A percentile compares a stretch with the other conserved stretches of the same genome.
phyloP scores from a whole-genome alignment of 2,797 vertebrate species.

The Pipistrellus nathusii region DNA sequence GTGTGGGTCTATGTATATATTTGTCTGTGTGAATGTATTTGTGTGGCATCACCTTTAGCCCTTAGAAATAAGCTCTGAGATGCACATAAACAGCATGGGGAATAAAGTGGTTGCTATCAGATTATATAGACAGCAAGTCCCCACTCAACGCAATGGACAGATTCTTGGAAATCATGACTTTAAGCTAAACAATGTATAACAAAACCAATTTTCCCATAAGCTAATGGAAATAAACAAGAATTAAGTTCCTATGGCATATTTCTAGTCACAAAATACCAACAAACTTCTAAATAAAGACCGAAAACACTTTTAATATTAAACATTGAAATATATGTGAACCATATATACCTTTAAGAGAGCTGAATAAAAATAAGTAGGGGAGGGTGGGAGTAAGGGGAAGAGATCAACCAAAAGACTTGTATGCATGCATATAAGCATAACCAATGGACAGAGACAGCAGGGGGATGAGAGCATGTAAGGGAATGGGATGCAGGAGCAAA shows the following conservation, averaged over 20 bases:
- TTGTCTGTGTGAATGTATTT: neutral
- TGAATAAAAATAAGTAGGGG: neutral
- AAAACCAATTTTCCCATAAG: neutral
- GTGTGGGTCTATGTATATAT: neutral
- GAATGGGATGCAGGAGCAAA: too few relatives aligned
- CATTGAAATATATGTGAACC: neutral
- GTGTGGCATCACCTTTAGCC: neutral
- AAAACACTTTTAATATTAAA: neutral
- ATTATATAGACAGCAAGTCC: neutral
- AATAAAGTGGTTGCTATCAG: slow-evolving; percentile 29
- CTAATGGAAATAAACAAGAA: neutral
- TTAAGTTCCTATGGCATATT: neutral
- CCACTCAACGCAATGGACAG: neutral
- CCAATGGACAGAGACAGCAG: too few relatives aligned
- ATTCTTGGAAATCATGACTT: neutral
- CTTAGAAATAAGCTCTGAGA: neutral
- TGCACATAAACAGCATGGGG: neutral
- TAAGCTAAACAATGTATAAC: neutral
- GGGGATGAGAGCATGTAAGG: too few relatives aligned
- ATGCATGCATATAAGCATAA: too few relatives aligned
- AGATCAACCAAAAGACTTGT: too few relatives aligned
- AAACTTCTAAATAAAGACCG: neutral
- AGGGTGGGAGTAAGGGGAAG: too few relatives aligned
- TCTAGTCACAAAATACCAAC: neutral
- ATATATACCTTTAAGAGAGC: neutral